These are phyloP conservation scores for Neoitamus cyanurus DNA, from an alignment of 2,888 invertebrate genomes.

Conservation along the genomic window DNA sequence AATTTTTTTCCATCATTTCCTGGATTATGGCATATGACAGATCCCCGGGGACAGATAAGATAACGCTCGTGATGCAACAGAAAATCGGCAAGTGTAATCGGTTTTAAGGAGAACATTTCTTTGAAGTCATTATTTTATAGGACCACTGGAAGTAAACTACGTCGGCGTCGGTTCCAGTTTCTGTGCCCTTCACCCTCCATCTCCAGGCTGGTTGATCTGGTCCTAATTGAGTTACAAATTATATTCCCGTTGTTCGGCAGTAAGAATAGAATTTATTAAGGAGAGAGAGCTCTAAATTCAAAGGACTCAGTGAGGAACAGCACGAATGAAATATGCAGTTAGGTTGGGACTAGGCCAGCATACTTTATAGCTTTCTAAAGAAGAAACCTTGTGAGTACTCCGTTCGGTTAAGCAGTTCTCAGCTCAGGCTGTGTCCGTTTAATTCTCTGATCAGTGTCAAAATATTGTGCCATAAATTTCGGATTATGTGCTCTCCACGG, in stretches of 20 bases:
- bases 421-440: conserved; percentile 3
- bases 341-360: neutral
- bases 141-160: neutral
- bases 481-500: conserved; percentile 47
- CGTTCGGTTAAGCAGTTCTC: conserved; percentile 3
- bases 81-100: neutral
- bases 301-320: neutral
- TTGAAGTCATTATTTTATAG: neutral
- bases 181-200: neutral
- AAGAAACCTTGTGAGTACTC: neutral
- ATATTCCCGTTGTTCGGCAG: neutral
- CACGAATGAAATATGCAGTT: neutral
- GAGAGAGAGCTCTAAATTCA: neutral
- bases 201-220: neutral
- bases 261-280: neutral
- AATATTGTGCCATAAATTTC: conserved; percentile 51
- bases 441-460: conserved; percentile 44
- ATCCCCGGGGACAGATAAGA: neutral
- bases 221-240: conserved; percentile 13
- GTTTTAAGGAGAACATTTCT: neutral
- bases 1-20: neutral
- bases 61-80: neutral
- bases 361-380: neutral
- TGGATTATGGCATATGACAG: conserved; percentile 32
- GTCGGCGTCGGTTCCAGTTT: neutral